Base-by-base conservation (phyloP, 2,888 invertebrate species). In the Bellardia bayeri region DNA sequence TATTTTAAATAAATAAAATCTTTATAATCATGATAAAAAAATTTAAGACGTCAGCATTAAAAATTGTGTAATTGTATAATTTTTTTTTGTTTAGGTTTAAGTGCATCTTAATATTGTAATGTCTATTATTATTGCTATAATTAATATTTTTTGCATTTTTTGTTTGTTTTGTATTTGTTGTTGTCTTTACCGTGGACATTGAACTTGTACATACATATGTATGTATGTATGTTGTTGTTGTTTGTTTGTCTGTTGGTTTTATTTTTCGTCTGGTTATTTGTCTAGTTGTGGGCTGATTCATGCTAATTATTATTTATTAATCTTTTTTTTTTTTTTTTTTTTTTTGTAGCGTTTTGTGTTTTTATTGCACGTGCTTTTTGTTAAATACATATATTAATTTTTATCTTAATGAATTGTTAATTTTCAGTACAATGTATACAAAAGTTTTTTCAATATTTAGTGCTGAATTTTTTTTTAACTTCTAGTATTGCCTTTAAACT, bases 281-380 rank as follows among this genome's bases (percentile, higher is more conserved):
- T 72, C 69, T 68, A 72, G 45, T 54, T 49, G 40, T 16, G 30
- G 72, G 75, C 33, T 84, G 68, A 79, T 76, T 87, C 75, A 85
- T 85, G 71, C 71, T 81, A 81, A 81, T 84, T 75, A 71, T 78
- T 85, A 64, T 56, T 80, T 71, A 40, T 76, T 64, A 68, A 68
- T 66, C 64, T 74, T 81, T 82, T 61, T 56, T 71, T 75, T 71
- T 75, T 63, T 80, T 71, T 68, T 66, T 56, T 71, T 75, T 63
- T 80, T 71, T 68, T 66, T 56, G 56, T 68, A 40, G 40, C 14
- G 58, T 72, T 81, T 66, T 66, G 11, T 88, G 45, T 75, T 82
- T 84, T 76, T 72, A 82, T 64, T 76, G 82, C 82, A 89, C 83
- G 83, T 72, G 78, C 71, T 84, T 74, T 40, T 68, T 42, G 11